These are phyloP conservation scores for Phalera bucephala DNA, from an alignment of 2,888 invertebrate species.

Conservation along the genomic window DNA sequence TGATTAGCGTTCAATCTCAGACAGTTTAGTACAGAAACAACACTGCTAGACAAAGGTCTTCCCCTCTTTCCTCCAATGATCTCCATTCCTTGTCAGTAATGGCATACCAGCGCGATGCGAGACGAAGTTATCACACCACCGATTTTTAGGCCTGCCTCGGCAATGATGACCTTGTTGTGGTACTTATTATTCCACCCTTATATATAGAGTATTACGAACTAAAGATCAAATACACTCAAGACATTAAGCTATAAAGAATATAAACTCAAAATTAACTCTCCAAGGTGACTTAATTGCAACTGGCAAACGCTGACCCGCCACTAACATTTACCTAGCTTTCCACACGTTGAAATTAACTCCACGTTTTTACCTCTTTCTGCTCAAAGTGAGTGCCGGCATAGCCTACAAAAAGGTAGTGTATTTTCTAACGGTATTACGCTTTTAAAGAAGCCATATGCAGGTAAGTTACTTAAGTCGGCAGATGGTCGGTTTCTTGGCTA, in stretches of 20 bases:
- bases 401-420: background rate
- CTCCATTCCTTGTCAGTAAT: too few relatives aligned
- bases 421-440: slow-evolving; percentile 2
- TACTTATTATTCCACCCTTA: too few relatives aligned
- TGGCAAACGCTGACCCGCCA: background rate
- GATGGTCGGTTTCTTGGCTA: background rate
- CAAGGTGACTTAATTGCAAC: slow-evolving; percentile 1
- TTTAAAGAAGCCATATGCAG: slow-evolving; percentile 1
- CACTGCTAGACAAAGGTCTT: too few relatives aligned
- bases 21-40: too few relatives aligned
- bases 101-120: too few relatives aligned
- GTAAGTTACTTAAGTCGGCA: slow-evolving; percentile 6
- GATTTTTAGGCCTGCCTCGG: too few relatives aligned
- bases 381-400: slow-evolving; percentile 3
- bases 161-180: too few relatives aligned
- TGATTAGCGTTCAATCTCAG: too few relatives aligned
- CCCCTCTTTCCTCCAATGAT: too few relatives aligned
- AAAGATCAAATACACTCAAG: too few relatives aligned
- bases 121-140: too few relatives aligned
- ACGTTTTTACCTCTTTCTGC: slow-evolving; percentile 9
- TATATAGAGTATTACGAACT: too few relatives aligned
- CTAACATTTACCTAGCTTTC: slow-evolving; percentile 1
- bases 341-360: slow-evolving; percentile 5
- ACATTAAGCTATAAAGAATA: background rate
- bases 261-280: background rate